Evolutionary conservation across 2,113 vertebrate genomes (phyloP).

Genomic region (Cebus imitator): DNA sequence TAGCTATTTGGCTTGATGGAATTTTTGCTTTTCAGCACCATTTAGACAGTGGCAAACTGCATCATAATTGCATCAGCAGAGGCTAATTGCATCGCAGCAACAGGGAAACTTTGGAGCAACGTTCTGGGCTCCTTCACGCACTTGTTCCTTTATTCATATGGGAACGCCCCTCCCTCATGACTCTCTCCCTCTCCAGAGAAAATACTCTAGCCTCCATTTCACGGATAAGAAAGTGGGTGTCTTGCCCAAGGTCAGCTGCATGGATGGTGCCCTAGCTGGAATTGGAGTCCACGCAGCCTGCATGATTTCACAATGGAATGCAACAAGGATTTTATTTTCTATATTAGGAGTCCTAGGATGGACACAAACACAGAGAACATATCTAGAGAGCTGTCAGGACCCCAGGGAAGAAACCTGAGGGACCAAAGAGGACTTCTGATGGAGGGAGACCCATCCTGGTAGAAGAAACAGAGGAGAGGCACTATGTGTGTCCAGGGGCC

Average conservation of each 20-base stretch:
- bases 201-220: rapidly evolving
- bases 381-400: background rate
- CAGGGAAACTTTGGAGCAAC: rapidly evolving
- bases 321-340: background rate
- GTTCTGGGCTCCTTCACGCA: rapidly evolving
- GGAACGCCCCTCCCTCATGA: background rate
- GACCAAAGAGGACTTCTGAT: background rate
- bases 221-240: rapidly evolving
- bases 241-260: background rate
- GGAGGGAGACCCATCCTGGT: background rate
- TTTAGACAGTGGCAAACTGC: background rate
- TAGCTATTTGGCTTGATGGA: rapidly evolving
- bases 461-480: background rate
- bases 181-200: background rate
- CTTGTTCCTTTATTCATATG: background rate
- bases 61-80: no score
- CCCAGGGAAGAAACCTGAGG: background rate
- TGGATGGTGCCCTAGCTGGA: rapidly evolving
- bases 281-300: rapidly evolving
- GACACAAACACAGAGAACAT: rapidly evolving
- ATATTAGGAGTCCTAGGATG: no score
- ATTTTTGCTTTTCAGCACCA: background rate
- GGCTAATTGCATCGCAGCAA: rapidly evolving
- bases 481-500: rapidly evolving
- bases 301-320: rapidly evolving